Evolutionary conservation across 2,888 invertebrate species (phyloP).

Genomic region (Chloromyia formosa): DNA sequence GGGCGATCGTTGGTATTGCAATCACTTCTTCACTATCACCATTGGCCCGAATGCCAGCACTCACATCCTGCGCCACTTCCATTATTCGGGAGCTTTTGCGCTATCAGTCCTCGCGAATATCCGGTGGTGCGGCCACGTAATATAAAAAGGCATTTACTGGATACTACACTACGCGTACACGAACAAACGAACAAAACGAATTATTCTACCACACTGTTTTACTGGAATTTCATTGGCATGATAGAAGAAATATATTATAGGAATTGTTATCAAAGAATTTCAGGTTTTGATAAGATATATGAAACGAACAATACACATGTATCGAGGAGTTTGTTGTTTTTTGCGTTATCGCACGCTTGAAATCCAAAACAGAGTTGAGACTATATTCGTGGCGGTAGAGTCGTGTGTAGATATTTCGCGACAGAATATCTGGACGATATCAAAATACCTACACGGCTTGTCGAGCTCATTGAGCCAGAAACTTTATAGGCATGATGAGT

Average conservation of each 20-base stretch:
- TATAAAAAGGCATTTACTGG: too few relatives aligned
- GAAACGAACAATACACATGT: not conserved
- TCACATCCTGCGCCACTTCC: too few relatives aligned
- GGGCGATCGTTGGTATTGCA: not conserved
- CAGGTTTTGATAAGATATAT: slow-evolving; percentile 40
- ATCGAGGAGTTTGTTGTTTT: not conserved
- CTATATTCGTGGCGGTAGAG: not conserved
- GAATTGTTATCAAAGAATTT: slow-evolving; percentile 41
- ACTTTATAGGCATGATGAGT: not conserved
- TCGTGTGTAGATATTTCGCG: not conserved
- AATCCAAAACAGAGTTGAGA: not conserved
- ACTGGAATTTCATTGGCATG: slow-evolving; percentile 30
- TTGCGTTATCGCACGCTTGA: not conserved
- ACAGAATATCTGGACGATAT: not conserved
- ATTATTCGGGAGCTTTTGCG: too few relatives aligned
- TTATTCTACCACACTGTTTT: not conserved
- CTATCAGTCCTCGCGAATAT: too few relatives aligned
- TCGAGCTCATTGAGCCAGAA: not conserved
- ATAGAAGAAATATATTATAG: slow-evolving; percentile 28
- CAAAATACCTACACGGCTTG: not conserved
- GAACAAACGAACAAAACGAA: not conserved
- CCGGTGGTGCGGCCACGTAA: not conserved
- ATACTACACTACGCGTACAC: too few relatives aligned
- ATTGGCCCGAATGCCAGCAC: not conserved
- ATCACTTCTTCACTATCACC: not conserved